A percentile compares a stretch with the other conserved stretches of the same genome.
These are phyloP conservation scores for Macropodus opercularis DNA, from an alignment of 2,797 vertebrate species.

Conservation along the genomic window DNA sequence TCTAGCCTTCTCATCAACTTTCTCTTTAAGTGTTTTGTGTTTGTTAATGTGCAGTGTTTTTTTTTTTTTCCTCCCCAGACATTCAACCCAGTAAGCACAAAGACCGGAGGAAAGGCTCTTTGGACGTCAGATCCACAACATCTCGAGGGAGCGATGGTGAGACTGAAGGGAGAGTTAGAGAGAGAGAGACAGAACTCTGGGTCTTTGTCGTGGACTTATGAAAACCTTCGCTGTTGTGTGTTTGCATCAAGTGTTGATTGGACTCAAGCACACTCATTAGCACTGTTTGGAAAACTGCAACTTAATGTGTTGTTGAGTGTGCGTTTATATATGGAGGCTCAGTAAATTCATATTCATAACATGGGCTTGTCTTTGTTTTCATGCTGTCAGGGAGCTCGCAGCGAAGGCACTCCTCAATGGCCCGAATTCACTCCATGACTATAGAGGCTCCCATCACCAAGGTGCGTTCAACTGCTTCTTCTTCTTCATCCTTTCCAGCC, in stretches of 20 bases:
- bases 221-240: conserved; percentile 48
- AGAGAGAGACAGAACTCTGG: conserved; percentile 57
- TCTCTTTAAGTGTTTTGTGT: conserved; percentile 2
- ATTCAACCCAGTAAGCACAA: conserved; percentile 91
- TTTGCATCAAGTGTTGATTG: conserved; percentile 59
- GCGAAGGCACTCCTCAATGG: conserved; percentile 95
- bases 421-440: conserved; percentile 98
- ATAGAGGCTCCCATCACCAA: conserved; percentile 99
- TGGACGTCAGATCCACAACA: conserved; percentile 90
- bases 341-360: background rate
- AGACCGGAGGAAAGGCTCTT: conserved; percentile 94
- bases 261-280: conserved; percentile 35
- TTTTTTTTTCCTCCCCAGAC: conserved; percentile 78
- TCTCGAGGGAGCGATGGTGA: conserved; percentile 93
- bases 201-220: conserved; percentile 36
- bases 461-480: conserved; percentile 79
- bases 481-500: conserved; percentile 13
- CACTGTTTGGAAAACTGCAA: conserved; percentile 18
- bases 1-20: background rate
- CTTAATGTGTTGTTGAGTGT: conserved; percentile 25
- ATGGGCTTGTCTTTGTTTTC: background rate
- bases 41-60: conserved; percentile 34
- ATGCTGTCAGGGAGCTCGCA: conserved; percentile 87
- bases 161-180: conserved; percentile 65
- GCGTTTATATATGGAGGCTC: background rate